Evolutionary conservation across 1,140 invertebrate species (phyloP), one percentile per base, ranked within the genome.

Genomic region (Ectropis grisescens): DNA sequence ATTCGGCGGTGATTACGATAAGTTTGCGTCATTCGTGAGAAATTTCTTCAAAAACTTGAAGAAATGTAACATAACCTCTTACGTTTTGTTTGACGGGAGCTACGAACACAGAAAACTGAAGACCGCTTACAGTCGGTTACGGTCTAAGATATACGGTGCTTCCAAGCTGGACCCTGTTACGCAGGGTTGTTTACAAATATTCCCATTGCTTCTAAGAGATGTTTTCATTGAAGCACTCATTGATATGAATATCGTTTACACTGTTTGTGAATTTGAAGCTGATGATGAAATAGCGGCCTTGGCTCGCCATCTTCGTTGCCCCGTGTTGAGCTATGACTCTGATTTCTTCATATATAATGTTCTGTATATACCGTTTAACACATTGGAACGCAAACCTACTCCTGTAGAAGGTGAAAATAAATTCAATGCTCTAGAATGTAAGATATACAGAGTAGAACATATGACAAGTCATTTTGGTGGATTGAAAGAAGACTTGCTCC

Each of bases 341-440:
- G 95, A 97, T 83, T 97, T 95, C 82, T 96, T 89, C 64, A 90
- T 97, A 31, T 94, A 91, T 71, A 90, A 93, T 75, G 85, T 94
- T 1, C 58, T 86, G 2, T 95, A 95, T 57, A 91, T 96, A 39
- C 91, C 92, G 0, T 88, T 93, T 28, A 84, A 88, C 33, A 90
- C 87, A 24, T 62, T 94, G 0, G 84, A 89, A 14, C 58, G 75
- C 0, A 82, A 82, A 55, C 54, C 78, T 11, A 64, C 51, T 29
- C 33, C 34, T 5, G 35, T 64, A 33, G 47, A 54, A 11, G n/a
- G n/a, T n/a, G 48, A 79, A 41, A 58, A 61, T 15, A 51, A 41
- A 7, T 66, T 53, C 39, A 22, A 53, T 12, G 65, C 36, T 5
- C 47, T 83, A 25, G 58, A 76, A 16, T 94, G 91, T 47, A 87